Base-by-base conservation (phyloP, 2,113 vertebrate species). In the Psittacus erithacus region DNA sequence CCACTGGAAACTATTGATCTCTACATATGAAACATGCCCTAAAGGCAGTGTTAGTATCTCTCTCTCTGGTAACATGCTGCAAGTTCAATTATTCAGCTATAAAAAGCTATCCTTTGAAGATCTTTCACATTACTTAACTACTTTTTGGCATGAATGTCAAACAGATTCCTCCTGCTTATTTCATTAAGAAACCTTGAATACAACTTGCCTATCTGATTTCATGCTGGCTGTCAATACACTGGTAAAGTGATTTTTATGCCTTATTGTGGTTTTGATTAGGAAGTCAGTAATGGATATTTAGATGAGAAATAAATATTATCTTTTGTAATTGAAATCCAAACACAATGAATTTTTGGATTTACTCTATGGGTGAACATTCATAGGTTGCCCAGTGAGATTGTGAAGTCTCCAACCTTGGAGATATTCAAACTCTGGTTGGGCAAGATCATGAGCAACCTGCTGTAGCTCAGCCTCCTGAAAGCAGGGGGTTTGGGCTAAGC, bases 401-500 rank as follows among this genome's bases (percentile, higher is more conserved):
- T 17, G 60, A 67, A 44, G 10, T 41, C 20, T 85, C 33, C 15
- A 5, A 27, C 10, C 24, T 29, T 52, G 63, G 11, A 76, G 35
- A 38, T 47, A 20, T 25, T 71, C n/a, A 65, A 24, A 64, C 18
- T 8, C 44, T 41, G 17, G 5, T 6, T 82, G 44, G 7, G 33
- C 9, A 33, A 47, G 44, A 31, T 5, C 29, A 22, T 53, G 29
- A 60, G 23, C 22, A 76, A 25, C 9, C 38, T 53, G 39, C 27
- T 77, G 22, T 52, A 77, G 11, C 29, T 70, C 28, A 70, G 4
- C 8, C 33, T 28, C 4, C 17, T 78, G 28, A 64, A 43, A 29
- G 23, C 28, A 77, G 2, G 18, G 11, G 1, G 0, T 18, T 77
- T 73, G 28, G 5, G 53, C 16, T 10, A 35, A 33, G 9, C 3